These are phyloP conservation scores for Formicarius rufipectus DNA, from an alignment of 2,113 vertebrate species.

Conservation along the genomic window DNA sequence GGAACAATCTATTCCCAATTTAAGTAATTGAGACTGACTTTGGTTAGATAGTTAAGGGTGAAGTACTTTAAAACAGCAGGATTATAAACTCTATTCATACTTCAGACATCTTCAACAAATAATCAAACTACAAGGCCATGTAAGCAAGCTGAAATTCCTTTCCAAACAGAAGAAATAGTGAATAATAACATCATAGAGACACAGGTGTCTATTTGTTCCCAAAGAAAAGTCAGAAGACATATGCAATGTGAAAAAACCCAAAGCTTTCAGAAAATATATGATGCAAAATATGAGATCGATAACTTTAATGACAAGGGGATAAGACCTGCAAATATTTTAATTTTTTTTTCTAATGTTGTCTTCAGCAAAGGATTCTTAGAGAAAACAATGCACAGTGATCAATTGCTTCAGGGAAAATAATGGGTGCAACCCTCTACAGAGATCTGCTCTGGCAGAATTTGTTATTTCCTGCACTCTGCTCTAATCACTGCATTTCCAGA, in stretches of 20 bases:
- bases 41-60: not conserved
- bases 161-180: not conserved
- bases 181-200: not conserved
- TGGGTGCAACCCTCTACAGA: not conserved
- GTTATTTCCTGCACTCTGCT: not conserved
- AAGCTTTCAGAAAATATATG: not conserved
- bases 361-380: not conserved
- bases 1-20: not conserved
- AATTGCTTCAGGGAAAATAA: not conserved
- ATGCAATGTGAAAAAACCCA: not conserved
- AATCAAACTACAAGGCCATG: not conserved
- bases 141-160: not conserved
- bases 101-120: not conserved
- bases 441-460: conserved; percentile 25
- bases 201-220: not conserved
- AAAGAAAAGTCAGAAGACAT: not conserved
- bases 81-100: not conserved
- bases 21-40: not conserved
- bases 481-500: not conserved
- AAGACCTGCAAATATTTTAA: not conserved
- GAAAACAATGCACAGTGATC: not conserved
- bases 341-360: not conserved
- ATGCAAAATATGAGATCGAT: not conserved
- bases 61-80: not conserved
- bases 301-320: not conserved